Conservation (phyloP, 2,888 invertebrate genomes). For the Leucophora obtusa region DNA sequence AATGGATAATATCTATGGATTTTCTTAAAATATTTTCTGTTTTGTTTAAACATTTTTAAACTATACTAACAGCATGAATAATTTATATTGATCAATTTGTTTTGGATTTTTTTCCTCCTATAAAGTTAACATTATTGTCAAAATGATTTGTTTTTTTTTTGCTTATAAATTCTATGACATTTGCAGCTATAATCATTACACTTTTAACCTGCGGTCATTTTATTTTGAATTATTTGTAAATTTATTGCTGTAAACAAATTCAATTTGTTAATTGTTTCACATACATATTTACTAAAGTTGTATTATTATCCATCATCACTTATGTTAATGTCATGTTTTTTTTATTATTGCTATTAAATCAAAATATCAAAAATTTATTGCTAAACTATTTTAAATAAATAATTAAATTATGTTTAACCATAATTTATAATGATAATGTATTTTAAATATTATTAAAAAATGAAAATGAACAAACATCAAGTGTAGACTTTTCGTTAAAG, state of each 20-base stretch:
- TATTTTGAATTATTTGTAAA: conserved; percentile 33
- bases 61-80: too few species aligned
- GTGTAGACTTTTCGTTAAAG: neutral
- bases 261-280: conserved; percentile 36
- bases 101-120: too few species aligned
- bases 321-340: neutral
- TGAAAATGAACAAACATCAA: conserved; percentile 32
- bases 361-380: neutral
- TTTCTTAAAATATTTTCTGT: too few species aligned
- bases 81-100: too few species aligned
- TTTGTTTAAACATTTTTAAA: too few species aligned
- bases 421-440: conserved; percentile 33
- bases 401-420: conserved; percentile 35
- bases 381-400: neutral
- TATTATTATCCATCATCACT: neutral
- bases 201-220: conserved; percentile 34
- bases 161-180: too few species aligned
- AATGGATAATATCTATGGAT: too few species aligned
- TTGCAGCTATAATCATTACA: conserved; percentile 31
- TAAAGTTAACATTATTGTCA: neutral
- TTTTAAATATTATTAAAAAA: conserved; percentile 13
- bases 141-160: neutral
- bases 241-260: conserved; percentile 28
- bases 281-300: neutral
- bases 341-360: neutral